Conservation (phyloP, 2,888 invertebrate species). For the Scaptomyza flava region DNA sequence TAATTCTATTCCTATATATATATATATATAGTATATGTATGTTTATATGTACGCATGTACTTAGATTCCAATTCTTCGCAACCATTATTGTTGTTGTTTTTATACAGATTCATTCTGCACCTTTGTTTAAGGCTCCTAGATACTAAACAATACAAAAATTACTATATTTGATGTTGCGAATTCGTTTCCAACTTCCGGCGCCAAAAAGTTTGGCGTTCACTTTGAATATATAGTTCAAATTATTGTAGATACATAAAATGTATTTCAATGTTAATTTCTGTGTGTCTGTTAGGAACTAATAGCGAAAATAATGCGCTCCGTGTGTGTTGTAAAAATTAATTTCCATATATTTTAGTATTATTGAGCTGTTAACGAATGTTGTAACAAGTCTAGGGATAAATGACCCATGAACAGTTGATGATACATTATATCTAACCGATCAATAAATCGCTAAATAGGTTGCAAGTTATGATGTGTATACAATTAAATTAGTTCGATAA, state of each 20-base stretch:
- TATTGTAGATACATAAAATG: constrained; percentile 40
- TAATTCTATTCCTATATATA: constrained; percentile 58
- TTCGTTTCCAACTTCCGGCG: constrained; percentile 46
- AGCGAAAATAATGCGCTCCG: constrained; percentile 70
- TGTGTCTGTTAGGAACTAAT: constrained; percentile 71
- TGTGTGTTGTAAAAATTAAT: constrained; percentile 32
- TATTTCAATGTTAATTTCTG: constrained; percentile 53
- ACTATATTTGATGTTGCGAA: constrained; percentile 43
- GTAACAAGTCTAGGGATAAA: constrained; percentile 2
- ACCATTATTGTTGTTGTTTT: constrained; percentile 56
- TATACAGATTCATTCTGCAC: constrained; percentile 63
- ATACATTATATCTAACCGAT: constrained; percentile 10
- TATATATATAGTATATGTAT: too few relatives aligned
- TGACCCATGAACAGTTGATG: constrained; percentile 6
- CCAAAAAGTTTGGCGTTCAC: constrained; percentile 26
- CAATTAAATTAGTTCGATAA: not conserved
- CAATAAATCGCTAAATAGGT: constrained; percentile 12
- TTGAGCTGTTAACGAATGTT: constrained; percentile 48
- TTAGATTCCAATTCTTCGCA: constrained; percentile 45
- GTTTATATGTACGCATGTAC: constrained; percentile 31
- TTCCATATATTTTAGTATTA: constrained; percentile 12
- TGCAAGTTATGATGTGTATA: not conserved
- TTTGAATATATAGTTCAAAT: constrained; percentile 39
- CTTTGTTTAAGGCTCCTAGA: constrained; percentile 44
- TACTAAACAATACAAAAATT: constrained; percentile 65